Evolutionary conservation across 1,140 invertebrate species (phyloP).

Genomic region (Cydia splendana): DNA sequence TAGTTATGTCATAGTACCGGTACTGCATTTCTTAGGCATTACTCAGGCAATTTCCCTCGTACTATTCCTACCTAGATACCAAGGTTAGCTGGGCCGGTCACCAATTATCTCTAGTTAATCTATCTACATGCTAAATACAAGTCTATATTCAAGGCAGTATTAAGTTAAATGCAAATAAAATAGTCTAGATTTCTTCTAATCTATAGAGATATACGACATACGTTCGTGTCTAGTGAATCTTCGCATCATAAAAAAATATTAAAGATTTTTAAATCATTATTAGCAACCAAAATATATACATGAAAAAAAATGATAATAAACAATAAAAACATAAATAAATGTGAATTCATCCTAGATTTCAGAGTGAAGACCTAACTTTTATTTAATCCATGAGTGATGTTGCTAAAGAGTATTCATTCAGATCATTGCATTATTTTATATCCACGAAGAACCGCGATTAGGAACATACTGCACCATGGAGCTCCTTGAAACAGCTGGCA

Average conservation of each 20-base stretch:
- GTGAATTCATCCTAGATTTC: too few relatives aligned
- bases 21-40: conserved; percentile 39
- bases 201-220: neutral
- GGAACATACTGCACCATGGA: neutral
- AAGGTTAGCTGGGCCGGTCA: conserved; percentile 49
- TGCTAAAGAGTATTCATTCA: neutral
- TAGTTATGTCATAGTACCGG: conserved; percentile 39
- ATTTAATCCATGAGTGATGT: too few relatives aligned
- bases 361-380: too few relatives aligned
- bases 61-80: conserved; percentile 39
- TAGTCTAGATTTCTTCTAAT: neutral
- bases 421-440: neutral
- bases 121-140: conserved; percentile 34
- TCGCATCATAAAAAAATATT: too few relatives aligned
- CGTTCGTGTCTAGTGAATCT: neutral
- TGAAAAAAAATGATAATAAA: too few relatives aligned
- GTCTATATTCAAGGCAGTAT: neutral
- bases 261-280: too few relatives aligned
- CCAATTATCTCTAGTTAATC: conserved; percentile 51
- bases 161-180: conserved; percentile 26
- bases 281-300: too few relatives aligned
- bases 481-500: neutral
- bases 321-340: too few relatives aligned
- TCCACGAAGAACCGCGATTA: neutral
- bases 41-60: conserved; percentile 48